A percentile compares a stretch with the other conserved stretches of the same genome.
Evolutionary conservation across 2,888 invertebrate species (phyloP).

Genomic region (Cantharis nigra): DNA sequence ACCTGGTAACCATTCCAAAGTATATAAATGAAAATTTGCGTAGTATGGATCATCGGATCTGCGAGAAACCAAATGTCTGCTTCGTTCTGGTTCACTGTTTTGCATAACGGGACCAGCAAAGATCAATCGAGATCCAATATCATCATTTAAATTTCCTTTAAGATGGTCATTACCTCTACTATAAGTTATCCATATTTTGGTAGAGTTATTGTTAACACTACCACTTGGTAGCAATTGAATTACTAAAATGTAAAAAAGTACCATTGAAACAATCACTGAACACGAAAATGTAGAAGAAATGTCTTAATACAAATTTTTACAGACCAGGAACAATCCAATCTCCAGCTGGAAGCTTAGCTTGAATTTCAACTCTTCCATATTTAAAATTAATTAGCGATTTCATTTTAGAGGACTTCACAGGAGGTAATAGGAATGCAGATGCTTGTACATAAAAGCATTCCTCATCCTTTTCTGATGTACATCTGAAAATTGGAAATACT

Average conservation of each 20-base stretch:
- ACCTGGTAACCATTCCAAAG: conserved; percentile 70
- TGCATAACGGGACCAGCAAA: conserved; percentile 60
- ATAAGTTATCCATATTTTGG: conserved; percentile 48
- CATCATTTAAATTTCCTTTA: conserved; percentile 46
- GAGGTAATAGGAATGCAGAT: conserved; percentile 54
- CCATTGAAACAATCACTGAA: too few relatives aligned
- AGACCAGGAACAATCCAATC: conserved; percentile 64
- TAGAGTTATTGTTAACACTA: conserved; percentile 35
- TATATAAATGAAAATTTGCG: conserved; percentile 66
- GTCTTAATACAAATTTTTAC: neutral
- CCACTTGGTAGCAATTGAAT: conserved; percentile 51
- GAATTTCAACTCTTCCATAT: conserved; percentile 59
- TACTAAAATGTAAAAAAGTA: conserved; percentile 43
- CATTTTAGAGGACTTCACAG: conserved; percentile 57
- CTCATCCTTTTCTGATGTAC: conserved; percentile 45
- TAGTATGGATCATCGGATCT: conserved; percentile 55
- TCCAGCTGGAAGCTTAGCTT: conserved; percentile 60
- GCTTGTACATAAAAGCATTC: conserved; percentile 49
- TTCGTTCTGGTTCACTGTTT: conserved; percentile 49
- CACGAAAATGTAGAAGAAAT: neutral
- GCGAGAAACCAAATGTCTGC: conserved; percentile 45
- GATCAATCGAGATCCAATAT: conserved; percentile 55
- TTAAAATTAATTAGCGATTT: conserved; percentile 55
- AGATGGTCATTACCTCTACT: conserved; percentile 51
- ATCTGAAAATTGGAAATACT: conserved; percentile 42